Evolutionary conservation across 2,888 invertebrate species (phyloP).

Genomic region (Harpagoxenus sublaevis): DNA sequence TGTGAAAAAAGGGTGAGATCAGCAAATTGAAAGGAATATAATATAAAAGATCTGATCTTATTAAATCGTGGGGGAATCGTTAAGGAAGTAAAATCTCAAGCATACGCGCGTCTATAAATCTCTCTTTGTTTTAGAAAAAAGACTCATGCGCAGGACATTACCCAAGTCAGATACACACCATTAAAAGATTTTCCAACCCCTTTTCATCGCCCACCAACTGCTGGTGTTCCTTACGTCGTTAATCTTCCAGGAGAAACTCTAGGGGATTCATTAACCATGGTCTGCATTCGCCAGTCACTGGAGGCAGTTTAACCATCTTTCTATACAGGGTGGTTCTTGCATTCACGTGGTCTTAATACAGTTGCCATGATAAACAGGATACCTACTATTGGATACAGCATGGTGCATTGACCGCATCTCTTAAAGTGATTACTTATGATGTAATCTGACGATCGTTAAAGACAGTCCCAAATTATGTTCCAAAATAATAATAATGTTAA

Average conservation of each 20-base stretch:
- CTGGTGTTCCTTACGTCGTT: conserved; percentile 71
- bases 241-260: conserved; percentile 72
- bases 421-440: not conserved
- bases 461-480: not conserved
- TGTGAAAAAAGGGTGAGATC: not conserved
- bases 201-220: conserved; percentile 58
- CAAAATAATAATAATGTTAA: not conserved
- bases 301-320: conserved; percentile 60
- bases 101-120: conserved; percentile 46
- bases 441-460: not conserved
- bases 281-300: conserved; percentile 65
- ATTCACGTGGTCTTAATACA: conserved; percentile 16
- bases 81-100: conserved; percentile 26
- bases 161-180: conserved; percentile 44
- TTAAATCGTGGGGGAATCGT: not conserved
- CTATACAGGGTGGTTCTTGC: conserved; percentile 25
- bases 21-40: not conserved
- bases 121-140: conserved; percentile 26
- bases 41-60: not conserved
- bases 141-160: conserved; percentile 52
- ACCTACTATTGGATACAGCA: not conserved
- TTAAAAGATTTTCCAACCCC: conserved; percentile 58
- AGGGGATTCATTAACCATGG: conserved; percentile 75
- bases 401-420: not conserved
- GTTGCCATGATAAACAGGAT: conserved; percentile 20